Base-by-base conservation (phyloP, 1,140 invertebrate species). In the Danaus plexippus region DNA sequence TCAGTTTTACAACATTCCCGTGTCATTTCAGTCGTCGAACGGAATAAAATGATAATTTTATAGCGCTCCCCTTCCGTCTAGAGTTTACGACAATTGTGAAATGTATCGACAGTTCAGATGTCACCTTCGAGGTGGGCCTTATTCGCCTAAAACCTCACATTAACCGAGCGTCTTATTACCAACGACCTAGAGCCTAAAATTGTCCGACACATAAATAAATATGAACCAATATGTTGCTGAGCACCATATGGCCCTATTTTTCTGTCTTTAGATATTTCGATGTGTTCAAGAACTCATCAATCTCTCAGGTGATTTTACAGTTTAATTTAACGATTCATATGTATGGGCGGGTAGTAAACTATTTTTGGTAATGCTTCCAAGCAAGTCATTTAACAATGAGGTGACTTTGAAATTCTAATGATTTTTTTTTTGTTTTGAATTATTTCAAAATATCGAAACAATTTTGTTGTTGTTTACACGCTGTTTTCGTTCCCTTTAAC, bases 1-100 rank as follows among this genome's bases (percentile, higher is more conserved):
- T 86, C 83, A 86, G 83, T 83, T 86, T 86, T 86, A 86, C 80
- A 86, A 72, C 83, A 84, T 84, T 84, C 80, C 78, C 64, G 77
- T 80, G 80, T 84, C 83, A 83, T 86, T 83, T 86, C 81, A 82
- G 81, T 85, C 81, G 80, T 81, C 78, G 81, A 83, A 85, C 80
- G 83, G 77, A 80, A 82, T 86, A 86, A 86, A 86, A 86, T 86
- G 78, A 86, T 86, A 85, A 86, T 86, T 86, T 86, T 86, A 86
- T 76, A 77, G 80, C 78, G 71, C 66, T 80, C 78, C 81, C 83
- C 83, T 86, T 86, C 83, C 83, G 80, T 79, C 80, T 85, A 67
- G 63, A 77, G 69, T 86, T 86, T 86, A 86, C 81, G 83, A 86
- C 81, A 86, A 86, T 85, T 86, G 80, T 85, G 80, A 86, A 86